Conservation (phyloP, 2,113 vertebrate species). For the Mionectes macconnelli region DNA sequence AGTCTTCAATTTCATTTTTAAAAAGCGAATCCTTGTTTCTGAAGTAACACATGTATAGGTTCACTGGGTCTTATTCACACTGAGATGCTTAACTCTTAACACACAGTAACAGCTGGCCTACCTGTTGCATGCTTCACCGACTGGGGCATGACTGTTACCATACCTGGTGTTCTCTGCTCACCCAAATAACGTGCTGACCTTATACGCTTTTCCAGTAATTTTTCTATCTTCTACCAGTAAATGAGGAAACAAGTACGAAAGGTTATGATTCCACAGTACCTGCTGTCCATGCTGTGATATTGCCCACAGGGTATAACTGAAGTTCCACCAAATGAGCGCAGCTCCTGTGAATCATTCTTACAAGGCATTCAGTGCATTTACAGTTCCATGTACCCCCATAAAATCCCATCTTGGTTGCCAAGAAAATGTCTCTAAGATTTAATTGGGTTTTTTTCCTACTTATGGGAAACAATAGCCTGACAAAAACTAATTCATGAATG, state of each 20-base stretch:
- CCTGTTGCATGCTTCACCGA: not conserved
- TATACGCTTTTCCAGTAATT: not conserved
- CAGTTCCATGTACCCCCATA: not conserved
- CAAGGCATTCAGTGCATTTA: not conserved
- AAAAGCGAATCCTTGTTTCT: not conserved
- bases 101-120: not conserved
- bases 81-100: not conserved
- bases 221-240: not conserved
- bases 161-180: not conserved
- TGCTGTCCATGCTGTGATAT: not conserved
- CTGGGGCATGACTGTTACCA: not conserved
- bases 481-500: not conserved
- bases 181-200: not conserved
- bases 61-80: not conserved
- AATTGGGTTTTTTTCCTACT: not conserved
- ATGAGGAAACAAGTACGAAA: not conserved
- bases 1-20: not conserved
- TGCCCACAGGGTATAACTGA: conserved; percentile 26
- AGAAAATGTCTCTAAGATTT: conserved; percentile 5
- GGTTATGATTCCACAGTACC: not conserved
- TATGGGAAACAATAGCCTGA: not conserved
- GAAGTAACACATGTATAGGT: not conserved
- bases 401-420: conserved; percentile 1
- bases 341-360: not conserved
- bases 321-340: not conserved